A percentile compares a stretch with the other conserved stretches of the same genome.
These are phyloP conservation scores for Andrena minutula DNA, from an alignment of 2,888 invertebrate species.

Conservation along the genomic window DNA sequence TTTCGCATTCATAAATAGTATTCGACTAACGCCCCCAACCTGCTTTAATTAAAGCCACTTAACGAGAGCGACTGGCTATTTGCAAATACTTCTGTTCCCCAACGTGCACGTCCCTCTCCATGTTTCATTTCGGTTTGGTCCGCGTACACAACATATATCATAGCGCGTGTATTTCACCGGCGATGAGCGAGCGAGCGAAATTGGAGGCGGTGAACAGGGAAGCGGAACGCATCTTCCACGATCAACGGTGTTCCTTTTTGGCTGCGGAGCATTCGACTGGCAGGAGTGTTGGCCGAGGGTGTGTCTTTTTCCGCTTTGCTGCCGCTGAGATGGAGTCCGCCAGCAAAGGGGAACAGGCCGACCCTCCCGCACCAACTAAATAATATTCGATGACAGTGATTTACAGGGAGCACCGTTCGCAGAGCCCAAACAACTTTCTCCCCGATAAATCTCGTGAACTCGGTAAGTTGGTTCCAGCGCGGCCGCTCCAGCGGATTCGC, in stretches of 20 bases:
- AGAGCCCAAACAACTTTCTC: conserved; percentile 24
- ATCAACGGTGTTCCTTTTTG: conserved; percentile 27
- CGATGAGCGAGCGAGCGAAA: not conserved
- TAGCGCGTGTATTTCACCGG: conserved; percentile 17
- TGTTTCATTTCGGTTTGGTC: conserved; percentile 3
- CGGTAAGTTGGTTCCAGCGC: conserved; percentile 36
- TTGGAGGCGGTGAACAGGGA: not conserved
- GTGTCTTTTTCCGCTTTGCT: conserved; percentile 90
- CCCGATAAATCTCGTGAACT: conserved; percentile 43
- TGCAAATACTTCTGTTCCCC: conserved; percentile 38
- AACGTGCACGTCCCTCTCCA: not conserved
- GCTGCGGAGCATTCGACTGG: conserved; percentile 28
- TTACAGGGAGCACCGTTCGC: conserved; percentile 31
- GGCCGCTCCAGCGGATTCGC: not conserved
- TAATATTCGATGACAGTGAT: conserved; percentile 65
- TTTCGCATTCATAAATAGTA: not conserved
- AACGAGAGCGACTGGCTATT: conserved; percentile 32
- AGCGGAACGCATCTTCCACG: not conserved
- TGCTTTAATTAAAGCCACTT: conserved; percentile 4
- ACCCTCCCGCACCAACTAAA: conserved; percentile 77
- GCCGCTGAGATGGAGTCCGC: conserved; percentile 86
- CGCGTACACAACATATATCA: not conserved
- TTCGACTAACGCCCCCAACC: not conserved
- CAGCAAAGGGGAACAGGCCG: conserved; percentile 88
- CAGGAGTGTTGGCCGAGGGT: conserved; percentile 84